Evolutionary conservation across 2,113 vertebrate genomes (phyloP), one percentile per base, ranked within the genome.

Genomic region (Percopsis transmontana): DNA sequence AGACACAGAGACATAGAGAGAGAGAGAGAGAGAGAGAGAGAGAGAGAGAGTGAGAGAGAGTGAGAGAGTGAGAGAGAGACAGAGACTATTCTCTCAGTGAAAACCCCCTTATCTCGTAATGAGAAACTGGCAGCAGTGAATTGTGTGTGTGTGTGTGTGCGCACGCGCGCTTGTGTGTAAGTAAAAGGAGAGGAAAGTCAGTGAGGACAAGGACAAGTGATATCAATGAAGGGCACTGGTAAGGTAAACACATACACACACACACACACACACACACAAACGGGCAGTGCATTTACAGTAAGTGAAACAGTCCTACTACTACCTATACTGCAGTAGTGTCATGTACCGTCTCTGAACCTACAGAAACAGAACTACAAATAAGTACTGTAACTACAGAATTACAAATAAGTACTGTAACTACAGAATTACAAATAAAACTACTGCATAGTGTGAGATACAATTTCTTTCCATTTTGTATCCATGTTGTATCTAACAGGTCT

Each of bases 51-150:
- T 55, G 38, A 15, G 62, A 56, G 27, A 66, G 51, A 60, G 27
- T 63, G 47, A 47, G 5, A 58, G 45, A 20, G 15, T 53, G 47
- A 44, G 41, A 40, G 51, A 13, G 42, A 45, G 50, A 5, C 51
- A 62, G 33, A 62, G 62, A 57, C 57, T 68, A 6, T 47, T 64
- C 56, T 76, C 63, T 79, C 62, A 64, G 69, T 58, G 70, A 61
- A 68, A 72, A 79, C 63, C 68, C n/a, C 60, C 79, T 85, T 82
- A 89, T 86, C 81, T 84, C 19, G 15, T 76, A 81, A 85, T 82
- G 72, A 76, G 66, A 74, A 81, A 74, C 70, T 69, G 38, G 19
- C 47, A 55, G 38, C 6, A 53, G 14, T 68, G 19, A 51, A 51
- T 42, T 58, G 65, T 62, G 21, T 68, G 53, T 70, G 45, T 62